Percentiles rank a stretch among this genome's conserved stretches.
phyloP scores from a whole-genome alignment of 23 tunicate species.

The Styela clava region DNA sequence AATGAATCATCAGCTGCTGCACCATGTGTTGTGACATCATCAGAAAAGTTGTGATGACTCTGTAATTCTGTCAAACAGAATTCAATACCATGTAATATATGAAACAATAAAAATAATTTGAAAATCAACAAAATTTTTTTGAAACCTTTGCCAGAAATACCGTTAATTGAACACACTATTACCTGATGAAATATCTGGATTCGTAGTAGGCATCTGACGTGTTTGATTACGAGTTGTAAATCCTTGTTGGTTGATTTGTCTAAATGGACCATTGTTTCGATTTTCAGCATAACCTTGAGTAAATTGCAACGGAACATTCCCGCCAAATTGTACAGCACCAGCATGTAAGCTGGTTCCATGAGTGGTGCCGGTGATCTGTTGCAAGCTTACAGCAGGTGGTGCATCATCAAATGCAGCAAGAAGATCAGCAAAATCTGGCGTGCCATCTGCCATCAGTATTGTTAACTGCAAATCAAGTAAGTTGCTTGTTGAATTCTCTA shows the following conservation, averaged over 20 bases:
- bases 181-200: not conserved
- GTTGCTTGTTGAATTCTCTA: too few species aligned
- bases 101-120: too few species aligned
- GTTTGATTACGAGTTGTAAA: not conserved
- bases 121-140: too few species aligned
- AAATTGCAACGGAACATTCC: not conserved
- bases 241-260: not conserved
- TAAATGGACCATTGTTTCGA: not conserved
- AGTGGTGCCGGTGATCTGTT: slow-evolving; percentile 7
- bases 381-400: not conserved
- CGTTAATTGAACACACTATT: too few species aligned
- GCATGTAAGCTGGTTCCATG: not conserved
- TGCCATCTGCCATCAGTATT: slow-evolving; percentile 23
- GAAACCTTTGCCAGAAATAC: too few species aligned
- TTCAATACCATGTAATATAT: too few species aligned
- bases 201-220: not conserved
- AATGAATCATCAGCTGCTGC: slow-evolving; percentile 8
- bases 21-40: not conserved
- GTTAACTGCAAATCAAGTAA: not conserved
- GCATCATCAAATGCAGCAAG: slow-evolving; percentile 26
- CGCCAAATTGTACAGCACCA: not conserved
- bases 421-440: slow-evolving; percentile 32
- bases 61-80: too few species aligned
- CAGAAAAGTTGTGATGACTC: too few species aligned
- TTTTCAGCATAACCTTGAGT: not conserved